Evolutionary conservation across 2,888 invertebrate species (phyloP).

Genomic region (Temnothorax unifasciatus): DNA sequence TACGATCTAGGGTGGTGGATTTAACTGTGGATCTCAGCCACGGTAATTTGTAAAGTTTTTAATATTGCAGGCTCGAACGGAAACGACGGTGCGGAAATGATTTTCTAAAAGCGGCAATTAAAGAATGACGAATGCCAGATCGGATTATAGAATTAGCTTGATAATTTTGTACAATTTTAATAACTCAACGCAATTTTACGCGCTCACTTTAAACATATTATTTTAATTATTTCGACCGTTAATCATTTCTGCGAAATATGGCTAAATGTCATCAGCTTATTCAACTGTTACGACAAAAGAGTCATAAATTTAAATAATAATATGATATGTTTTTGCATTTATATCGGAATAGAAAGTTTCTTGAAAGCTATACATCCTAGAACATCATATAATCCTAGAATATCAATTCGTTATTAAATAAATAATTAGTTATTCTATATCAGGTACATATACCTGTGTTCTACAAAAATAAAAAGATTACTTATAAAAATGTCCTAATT

Average conservation of each 20-base stretch:
- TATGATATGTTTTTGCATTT: neutral
- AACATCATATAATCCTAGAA: too few relatives aligned
- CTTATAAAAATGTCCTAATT: neutral
- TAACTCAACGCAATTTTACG: neutral
- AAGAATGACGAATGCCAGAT: neutral
- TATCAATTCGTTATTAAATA: slow-evolving; percentile 13
- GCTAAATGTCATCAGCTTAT: neutral
- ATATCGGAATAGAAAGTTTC: neutral
- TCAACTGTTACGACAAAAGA: neutral
- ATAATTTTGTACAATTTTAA: neutral
- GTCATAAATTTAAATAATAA: neutral
- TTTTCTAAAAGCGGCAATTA: slow-evolving; percentile 1
- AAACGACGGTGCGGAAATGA: slow-evolving; percentile 4
- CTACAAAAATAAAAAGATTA: neutral
- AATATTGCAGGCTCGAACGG: slow-evolving; percentile 62
- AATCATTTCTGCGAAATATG: neutral
- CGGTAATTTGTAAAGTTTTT: slow-evolving; percentile 73
- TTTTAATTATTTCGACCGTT: neutral
- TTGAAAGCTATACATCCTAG: neutral
- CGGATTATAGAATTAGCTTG: neutral
- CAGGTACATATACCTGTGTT: neutral
- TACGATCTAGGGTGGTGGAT: slow-evolving; percentile 70
- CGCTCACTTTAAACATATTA: neutral
- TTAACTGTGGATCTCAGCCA: slow-evolving; percentile 73
- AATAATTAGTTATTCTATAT: slow-evolving; percentile 6